Evolutionary conservation across 2,113 vertebrate species (phyloP), one percentile per base, ranked within the genome.

Genomic region (Hirundichthys speculiger): DNA sequence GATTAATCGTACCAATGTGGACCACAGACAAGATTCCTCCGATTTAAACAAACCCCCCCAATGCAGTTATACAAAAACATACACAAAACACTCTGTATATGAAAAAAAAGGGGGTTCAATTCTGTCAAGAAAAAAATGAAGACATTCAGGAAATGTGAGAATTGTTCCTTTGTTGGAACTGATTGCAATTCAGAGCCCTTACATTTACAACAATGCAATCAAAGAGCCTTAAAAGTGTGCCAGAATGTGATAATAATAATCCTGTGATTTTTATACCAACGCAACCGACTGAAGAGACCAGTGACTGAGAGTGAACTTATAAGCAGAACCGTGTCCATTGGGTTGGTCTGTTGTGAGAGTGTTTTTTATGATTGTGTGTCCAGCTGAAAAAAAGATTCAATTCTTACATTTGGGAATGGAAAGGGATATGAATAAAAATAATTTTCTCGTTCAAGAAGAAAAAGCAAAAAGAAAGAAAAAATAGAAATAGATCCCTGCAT

Each of bases 131-230:
- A 71, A 81, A 34, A 80, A 63, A 34, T 42, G 24, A 15, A 70
- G 39, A 72, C 69, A 82, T 71, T 81, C 67, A 71, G 63, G 69
- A 77, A 50, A 60, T 54, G 56, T 72, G 74, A 40, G 65, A 68
- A 53, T 42, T 19, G 47, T 77, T 82, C 70, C 69, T 77, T 81
- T 83, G n/a, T n/a, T 85, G 85, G 75, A 85, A 78, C 81, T 14
- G 47, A 70, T 66, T 76, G 75, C 59, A 48, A 80, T 73, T 78
- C 64, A 83, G 76, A 91, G 89, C 88, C 88, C 89, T 91, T 87
- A 65, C 1, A 10, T 81, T 73, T 52, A 72, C 16, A n/a, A 41
- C 13, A 13, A 56, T 39, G 77, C 54, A 47, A 74, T 77, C 55
- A 68, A 60, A 77, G 19, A 60, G 16, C 57, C 41, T 18, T 53